phyloP scores from a whole-genome alignment of 2,797 vertebrate species.

The Zenarchopterus dispar region DNA sequence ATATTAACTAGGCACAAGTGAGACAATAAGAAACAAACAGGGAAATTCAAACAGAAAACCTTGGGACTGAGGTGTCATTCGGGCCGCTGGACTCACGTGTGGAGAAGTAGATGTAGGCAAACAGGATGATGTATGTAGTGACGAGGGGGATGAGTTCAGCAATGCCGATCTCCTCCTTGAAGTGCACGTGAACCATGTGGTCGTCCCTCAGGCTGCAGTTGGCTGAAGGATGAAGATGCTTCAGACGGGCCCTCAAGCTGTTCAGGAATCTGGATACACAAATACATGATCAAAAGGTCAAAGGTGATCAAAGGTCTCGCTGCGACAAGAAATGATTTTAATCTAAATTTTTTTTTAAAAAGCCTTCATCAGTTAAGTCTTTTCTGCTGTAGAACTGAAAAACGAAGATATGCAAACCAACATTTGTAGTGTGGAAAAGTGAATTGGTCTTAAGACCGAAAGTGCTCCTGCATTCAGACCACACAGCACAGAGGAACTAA shows the following conservation, averaged over 20 bases:
- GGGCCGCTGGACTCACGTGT: slow-evolving; percentile 83
- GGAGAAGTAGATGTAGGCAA: slow-evolving; percentile 99
- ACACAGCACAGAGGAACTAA: too few species aligned
- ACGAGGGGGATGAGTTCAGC: slow-evolving; percentile 96
- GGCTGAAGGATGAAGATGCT: slow-evolving; percentile 90
- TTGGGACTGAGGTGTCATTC: not conserved
- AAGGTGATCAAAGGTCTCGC: too few species aligned
- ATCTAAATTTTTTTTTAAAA: too few species aligned
- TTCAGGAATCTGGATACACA: slow-evolving; percentile 85
- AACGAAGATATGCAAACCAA: too few species aligned
- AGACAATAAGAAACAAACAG: not conserved
- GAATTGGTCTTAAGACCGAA: too few species aligned
- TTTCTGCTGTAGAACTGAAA: too few species aligned
- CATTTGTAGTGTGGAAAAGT: too few species aligned
- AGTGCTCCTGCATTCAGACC: too few species aligned
- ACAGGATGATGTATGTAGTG: slow-evolving; percentile 98
- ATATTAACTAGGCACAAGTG: not conserved
- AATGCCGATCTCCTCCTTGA: slow-evolving; percentile 97
- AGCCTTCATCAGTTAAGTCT: too few species aligned
- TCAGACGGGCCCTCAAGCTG: slow-evolving; percentile 90
- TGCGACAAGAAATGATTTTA: not conserved
- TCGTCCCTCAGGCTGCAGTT: slow-evolving; percentile 94
- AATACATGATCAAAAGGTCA: not conserved
- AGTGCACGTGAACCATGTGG: slow-evolving; percentile 94
- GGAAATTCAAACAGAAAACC: not conserved